Base-by-base conservation (phyloP, 2,888 invertebrate genomes). In the Galeopsomyia nigrocyanea region DNA sequence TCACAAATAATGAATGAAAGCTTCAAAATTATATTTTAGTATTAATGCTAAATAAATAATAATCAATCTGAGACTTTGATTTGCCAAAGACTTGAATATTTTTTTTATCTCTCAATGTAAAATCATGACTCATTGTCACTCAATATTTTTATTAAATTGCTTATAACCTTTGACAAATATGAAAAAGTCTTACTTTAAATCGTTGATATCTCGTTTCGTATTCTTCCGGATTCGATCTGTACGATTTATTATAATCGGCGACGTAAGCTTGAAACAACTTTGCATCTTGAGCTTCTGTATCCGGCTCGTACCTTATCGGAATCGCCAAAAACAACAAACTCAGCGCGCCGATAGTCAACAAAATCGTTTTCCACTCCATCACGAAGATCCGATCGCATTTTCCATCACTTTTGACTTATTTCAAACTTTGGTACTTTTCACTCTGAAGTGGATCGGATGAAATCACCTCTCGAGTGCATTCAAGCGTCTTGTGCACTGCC, bases 161-260 rank as follows among this genome's bases (percentile, higher is more conserved):
- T 60, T 58, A 10, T 49, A 68, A 53, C 53, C 53, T 64, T 60
- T 68, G 50, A 51, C n/a, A 21, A 60, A 68, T 57, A 16, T 58
- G 39, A 49, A 62, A 56, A 63, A 16, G 16, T 26, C 61, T 66
- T 39, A 88, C 89, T 85, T 87, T 84, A 84, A 89, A 89, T 74
- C 81, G 82, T 55, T 82, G 75, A 75, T 88, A 87, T 79, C 88
- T 84, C 57, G 78, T 78, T 17, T 82, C 79, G 75, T 87, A 88
- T 77, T 88, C 88, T 7, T 78, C 78, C 0, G 87, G 83, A 72
- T 86, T 80, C 77, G 86, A 77, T 73, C 77, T 82, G 78, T 91
- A 91, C 13, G 87, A 84, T 83, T 89, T 90, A 74, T 90, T 89
- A 76, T 87, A 90, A 56, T 83, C 83, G 16, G 79, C 73, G 17